These are phyloP conservation scores for Eurosta solidaginis DNA, from an alignment of 1,140 invertebrate genomes.

Conservation along the genomic window DNA sequence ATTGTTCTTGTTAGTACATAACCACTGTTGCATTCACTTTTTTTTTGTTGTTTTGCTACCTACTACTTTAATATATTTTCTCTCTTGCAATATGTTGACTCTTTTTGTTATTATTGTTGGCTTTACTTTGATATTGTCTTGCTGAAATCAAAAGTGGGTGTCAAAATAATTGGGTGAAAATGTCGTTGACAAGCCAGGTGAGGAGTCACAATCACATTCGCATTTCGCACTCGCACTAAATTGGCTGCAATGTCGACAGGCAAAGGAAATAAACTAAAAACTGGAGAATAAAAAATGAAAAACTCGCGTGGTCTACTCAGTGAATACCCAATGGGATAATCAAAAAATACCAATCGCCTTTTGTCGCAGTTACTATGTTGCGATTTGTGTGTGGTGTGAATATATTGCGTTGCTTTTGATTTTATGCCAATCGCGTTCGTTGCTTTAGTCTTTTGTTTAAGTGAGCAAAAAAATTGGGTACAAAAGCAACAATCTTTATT, in stretches of 20 bases:
- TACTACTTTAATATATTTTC: neutral
- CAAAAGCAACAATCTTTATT: too few relatives aligned
- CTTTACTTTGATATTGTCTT: neutral
- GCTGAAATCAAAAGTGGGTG: slow-evolving; percentile 29
- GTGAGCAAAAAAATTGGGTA: too few relatives aligned
- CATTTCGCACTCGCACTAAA: slow-evolving; percentile 2
- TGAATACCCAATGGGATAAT: neutral
- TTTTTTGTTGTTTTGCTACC: neutral
- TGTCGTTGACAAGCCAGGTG: slow-evolving; percentile 16
- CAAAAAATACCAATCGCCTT: neutral
- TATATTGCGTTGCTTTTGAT: neutral
- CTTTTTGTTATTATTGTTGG: too few relatives aligned
- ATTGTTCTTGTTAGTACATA: neutral
- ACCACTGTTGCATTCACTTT: neutral
- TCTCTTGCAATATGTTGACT: neutral
- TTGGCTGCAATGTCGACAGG: neutral
- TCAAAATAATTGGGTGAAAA: slow-evolving; percentile 35
- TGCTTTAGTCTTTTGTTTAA: neutral
- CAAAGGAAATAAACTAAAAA: neutral
- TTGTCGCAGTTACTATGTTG: neutral
- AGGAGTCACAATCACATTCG: slow-evolving; percentile 9
- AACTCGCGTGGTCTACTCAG: neutral
- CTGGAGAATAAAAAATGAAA: neutral
- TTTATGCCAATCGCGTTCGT: neutral
- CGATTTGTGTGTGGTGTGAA: neutral